Evolutionary conservation across 2,113 vertebrate genomes (phyloP).

Genomic region (Aix galericulata): DNA sequence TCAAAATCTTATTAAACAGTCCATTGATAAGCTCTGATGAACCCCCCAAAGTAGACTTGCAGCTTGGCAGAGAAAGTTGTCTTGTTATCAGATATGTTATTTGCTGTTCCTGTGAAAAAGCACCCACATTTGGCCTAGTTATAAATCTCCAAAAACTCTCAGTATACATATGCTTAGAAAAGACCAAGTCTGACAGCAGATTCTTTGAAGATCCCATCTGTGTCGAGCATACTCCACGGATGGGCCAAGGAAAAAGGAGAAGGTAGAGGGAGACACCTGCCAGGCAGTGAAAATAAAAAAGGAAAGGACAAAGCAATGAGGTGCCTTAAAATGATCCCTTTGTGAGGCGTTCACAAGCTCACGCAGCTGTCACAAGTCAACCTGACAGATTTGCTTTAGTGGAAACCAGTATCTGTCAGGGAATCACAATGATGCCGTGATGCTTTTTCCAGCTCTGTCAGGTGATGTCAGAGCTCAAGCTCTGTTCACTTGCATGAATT

Average conservation of each 20-base stretch:
- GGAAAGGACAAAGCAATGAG: slow-evolving; percentile 17
- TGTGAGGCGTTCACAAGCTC: neutral
- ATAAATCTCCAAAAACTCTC: slow-evolving; percentile 1
- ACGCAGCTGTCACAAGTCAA: neutral
- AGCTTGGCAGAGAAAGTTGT: neutral
- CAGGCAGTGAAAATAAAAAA: neutral
- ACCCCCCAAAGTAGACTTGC: neutral
- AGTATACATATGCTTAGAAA: slow-evolving; percentile 20
- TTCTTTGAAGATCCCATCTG: slow-evolving; percentile 49
- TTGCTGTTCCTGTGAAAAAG: slow-evolving; percentile 48
- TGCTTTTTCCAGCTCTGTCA: neutral
- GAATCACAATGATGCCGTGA: neutral
- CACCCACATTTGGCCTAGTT: slow-evolving; percentile 12
- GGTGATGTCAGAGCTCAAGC: neutral
- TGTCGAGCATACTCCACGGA: neutral
- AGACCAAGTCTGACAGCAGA: slow-evolving; percentile 35
- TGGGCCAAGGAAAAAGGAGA: neutral
- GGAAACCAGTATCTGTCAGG: neutral
- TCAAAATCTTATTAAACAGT: neutral
- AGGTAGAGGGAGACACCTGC: slow-evolving; percentile 3
- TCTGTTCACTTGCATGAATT: neutral
- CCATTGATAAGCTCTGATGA: neutral
- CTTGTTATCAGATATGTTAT: slow-evolving; percentile 3
- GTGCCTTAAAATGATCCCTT: slow-evolving; percentile 23
- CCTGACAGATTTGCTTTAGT: neutral